Conservation (phyloP, 2,113 vertebrate genomes). For the Pteruthius melanotis region DNA sequence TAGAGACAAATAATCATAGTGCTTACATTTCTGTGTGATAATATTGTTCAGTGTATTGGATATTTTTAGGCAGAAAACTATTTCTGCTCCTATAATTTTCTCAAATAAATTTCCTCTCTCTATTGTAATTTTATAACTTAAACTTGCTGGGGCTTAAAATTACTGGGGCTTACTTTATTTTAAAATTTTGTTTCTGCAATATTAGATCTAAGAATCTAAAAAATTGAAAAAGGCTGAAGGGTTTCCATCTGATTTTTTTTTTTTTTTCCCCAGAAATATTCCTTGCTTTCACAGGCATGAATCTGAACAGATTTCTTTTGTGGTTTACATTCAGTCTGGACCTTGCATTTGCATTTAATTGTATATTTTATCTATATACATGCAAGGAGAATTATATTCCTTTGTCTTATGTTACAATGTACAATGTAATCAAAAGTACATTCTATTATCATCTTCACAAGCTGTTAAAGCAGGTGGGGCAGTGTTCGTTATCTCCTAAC, state of each 20-base stretch:
- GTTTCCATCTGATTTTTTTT: background rate
- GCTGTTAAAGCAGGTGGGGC: too few relatives aligned
- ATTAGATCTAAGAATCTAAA: background rate
- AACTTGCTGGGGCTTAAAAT: background rate
- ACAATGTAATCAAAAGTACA: too few relatives aligned
- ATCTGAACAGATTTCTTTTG: background rate
- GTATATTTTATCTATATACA: background rate
- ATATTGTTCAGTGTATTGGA: background rate
- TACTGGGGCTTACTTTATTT: background rate
- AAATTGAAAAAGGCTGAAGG: rapidly evolving
- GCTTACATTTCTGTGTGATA: background rate
- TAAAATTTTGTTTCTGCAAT: background rate
- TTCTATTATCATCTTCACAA: too few relatives aligned
- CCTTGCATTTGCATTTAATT: background rate
- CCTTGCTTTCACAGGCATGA: background rate
- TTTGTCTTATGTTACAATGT: background rate
- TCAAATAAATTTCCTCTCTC: background rate
- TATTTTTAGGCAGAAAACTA: background rate
- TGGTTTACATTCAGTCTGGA: background rate
- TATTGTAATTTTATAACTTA: background rate
- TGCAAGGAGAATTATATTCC: background rate
- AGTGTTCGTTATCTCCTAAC: too few relatives aligned
- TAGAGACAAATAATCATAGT: background rate
- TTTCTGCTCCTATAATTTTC: background rate
- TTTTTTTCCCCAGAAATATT: background rate